Base-by-base conservation (phyloP, 2,888 invertebrate genomes). In the Volucella inanis region DNA sequence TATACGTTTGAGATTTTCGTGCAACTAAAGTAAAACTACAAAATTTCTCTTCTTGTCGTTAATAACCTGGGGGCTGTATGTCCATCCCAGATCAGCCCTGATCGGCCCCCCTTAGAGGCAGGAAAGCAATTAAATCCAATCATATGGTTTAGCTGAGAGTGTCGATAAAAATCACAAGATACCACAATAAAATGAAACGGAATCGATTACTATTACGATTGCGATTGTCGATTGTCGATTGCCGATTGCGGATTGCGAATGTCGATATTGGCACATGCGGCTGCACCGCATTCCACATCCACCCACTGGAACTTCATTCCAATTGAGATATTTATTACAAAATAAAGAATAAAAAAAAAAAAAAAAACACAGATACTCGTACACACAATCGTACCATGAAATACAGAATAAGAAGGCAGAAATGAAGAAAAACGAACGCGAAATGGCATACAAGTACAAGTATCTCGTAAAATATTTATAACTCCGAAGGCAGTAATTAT, bases 291-390 rank as follows among this genome's bases (percentile, higher is more conserved):
- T 81, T 85, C 85, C 85, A 81, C 81, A 77, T 72, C 72, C 85
- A 77, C 85, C 85, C 81, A 85, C 85, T 81, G 81, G 81, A 81
- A 81, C 85, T 85, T 81, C 85, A 85, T 85, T 85, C 85, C 85
- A 59, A 85, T 81, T 85, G 68, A 85, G 72, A 81, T 81, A 85
- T 81, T 85, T 81, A 85, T 81, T 85, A 71, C 81, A 47, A 76
- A 75, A 22, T 54, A 59, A 70, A n/a, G n/a, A n/a, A n/a, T n/a
- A n/a, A 70, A 70, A 18, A 38, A 45, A 70, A 55, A 11, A 55
- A 45, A 39, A 39, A 14, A 4, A 1, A 6, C 31, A 6, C 31
- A 6, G 18, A 22, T 22, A 22, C 18, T 22, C 18, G 6, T 31
- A 31, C 31, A 31, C 31, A 31, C 31, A 31, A 31, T 31, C 31